These are phyloP conservation scores for Caloenas nicobarica DNA, from an alignment of 2,113 vertebrate genomes.

Conservation along the genomic window DNA sequence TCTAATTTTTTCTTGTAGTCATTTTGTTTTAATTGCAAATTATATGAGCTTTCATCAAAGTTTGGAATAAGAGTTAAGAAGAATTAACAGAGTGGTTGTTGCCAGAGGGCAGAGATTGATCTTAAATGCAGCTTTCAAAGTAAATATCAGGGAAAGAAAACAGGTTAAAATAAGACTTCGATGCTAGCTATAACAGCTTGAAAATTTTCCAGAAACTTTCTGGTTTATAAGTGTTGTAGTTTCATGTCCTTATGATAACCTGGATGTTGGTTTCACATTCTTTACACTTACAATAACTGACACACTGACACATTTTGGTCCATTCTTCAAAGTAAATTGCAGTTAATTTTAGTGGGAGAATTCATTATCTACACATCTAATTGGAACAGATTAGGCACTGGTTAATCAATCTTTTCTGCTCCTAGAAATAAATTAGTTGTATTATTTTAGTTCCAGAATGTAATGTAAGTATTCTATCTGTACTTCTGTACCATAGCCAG, in stretches of 20 bases:
- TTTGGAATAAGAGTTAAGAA: background rate
- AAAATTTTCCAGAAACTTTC: background rate
- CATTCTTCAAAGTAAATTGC: background rate
- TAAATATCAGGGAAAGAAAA: background rate
- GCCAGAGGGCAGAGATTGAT: background rate
- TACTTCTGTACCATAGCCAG: background rate
- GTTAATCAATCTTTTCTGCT: background rate
- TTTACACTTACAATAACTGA: background rate
- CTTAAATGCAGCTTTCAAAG: background rate
- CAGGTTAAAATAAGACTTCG: background rate
- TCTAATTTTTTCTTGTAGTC: background rate
- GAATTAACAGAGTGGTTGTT: background rate
- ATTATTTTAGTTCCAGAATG: background rate
- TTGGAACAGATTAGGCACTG: background rate
- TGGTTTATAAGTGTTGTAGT: background rate
- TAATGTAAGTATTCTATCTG: background rate
- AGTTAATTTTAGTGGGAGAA: background rate
- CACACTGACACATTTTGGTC: background rate
- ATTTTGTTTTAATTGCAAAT: background rate
- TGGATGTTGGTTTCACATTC: background rate
- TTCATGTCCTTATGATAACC: background rate
- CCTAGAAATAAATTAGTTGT: background rate
- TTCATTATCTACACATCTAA: background rate
- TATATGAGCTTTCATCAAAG: background rate
- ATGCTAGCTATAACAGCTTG: background rate